Base-by-base conservation (phyloP, 2,888 invertebrate species). In the Protophormia terraenovae region DNA sequence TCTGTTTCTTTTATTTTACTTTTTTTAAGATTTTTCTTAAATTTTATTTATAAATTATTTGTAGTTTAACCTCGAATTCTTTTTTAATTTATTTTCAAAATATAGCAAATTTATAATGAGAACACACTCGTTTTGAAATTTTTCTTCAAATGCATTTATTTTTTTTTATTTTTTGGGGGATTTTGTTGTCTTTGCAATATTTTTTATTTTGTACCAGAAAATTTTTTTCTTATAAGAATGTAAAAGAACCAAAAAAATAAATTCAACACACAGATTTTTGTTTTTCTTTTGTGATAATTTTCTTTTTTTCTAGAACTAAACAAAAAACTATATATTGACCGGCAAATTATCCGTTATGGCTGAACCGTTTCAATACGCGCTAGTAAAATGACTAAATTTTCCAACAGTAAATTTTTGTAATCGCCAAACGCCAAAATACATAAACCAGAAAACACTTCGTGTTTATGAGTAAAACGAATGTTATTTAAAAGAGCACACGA, bases 351-450 rank as follows among this genome's bases (percentile, higher is more conserved):
- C 85, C 85, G 85, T 82, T 82, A 69, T 47, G 29, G 32, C 16
- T 71, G 50, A 85, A 88, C 91, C 88, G 89, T 90, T 87, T 75
- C 80, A 87, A 89, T 88, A 86, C 87, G 87, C 89, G 90, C 89
- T 89, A 89, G 88, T 87, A 88, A 87, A 89, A 87, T 89, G 89
- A 90, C 90, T 90, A 87, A 90, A 88, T 87, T 86, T 78, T 50
- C 72, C 60, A 84, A 78, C 81, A 64, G 85, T 85, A 79, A 85
- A 71, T 67, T 85, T 64, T 78, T 86, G 64, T 67, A 75, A 62
- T 62, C 72, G 69, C n/a, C 60, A 45, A 67, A 53, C 38, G 58
- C 47, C 29, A n/a, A n/a, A 62, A 45, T 41, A 78, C 45, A 83
- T n/a, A 79, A 66, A 55, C 60, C 69, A 47, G 38, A 32, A 47